Conservation (phyloP, 2,888 invertebrate genomes). For the Lymantria monacha region DNA sequence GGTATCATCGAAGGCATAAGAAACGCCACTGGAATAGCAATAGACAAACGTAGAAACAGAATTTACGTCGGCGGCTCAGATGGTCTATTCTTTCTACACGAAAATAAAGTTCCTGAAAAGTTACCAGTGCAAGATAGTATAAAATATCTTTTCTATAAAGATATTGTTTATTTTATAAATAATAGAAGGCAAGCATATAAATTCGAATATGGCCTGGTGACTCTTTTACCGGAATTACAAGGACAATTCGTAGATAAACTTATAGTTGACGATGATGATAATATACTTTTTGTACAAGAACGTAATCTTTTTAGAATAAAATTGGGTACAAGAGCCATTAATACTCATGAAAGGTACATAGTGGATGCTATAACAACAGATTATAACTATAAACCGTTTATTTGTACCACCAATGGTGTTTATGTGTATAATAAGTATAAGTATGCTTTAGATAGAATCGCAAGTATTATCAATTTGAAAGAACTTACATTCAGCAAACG, state of each 20-base stretch:
- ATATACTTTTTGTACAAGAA: conserved; percentile 56
- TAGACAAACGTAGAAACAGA: conserved; percentile 56
- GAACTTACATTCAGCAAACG: conserved; percentile 55
- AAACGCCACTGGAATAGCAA: conserved; percentile 63
- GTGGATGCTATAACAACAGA: conserved; percentile 53
- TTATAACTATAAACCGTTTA: conserved; percentile 46
- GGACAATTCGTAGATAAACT: conserved; percentile 51
- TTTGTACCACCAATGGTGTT: conserved; percentile 54
- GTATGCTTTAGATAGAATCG: conserved; percentile 59
- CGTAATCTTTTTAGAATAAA: conserved; percentile 54
- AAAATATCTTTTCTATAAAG: conserved; percentile 45
- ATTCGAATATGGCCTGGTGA: conserved; percentile 55
- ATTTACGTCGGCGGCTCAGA: conserved; percentile 63
- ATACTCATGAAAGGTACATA: conserved; percentile 51
- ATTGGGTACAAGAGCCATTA: conserved; percentile 56
- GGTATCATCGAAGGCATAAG: conserved; percentile 56
- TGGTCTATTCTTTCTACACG: conserved; percentile 59
- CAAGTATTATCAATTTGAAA: conserved; percentile 50
- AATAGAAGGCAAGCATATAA: conserved; percentile 49
- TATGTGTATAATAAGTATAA: conserved; percentile 69
- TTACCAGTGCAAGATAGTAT: conserved; percentile 60
- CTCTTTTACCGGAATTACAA: conserved; percentile 47
- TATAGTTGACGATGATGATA: conserved; percentile 60
- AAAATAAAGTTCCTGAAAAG: conserved; percentile 51
- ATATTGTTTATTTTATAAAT: conserved; percentile 57